These are phyloP conservation scores for Ctenopoma kingsleyae DNA, from an alignment of 2,797 vertebrate genomes.

Conservation along the genomic window DNA sequence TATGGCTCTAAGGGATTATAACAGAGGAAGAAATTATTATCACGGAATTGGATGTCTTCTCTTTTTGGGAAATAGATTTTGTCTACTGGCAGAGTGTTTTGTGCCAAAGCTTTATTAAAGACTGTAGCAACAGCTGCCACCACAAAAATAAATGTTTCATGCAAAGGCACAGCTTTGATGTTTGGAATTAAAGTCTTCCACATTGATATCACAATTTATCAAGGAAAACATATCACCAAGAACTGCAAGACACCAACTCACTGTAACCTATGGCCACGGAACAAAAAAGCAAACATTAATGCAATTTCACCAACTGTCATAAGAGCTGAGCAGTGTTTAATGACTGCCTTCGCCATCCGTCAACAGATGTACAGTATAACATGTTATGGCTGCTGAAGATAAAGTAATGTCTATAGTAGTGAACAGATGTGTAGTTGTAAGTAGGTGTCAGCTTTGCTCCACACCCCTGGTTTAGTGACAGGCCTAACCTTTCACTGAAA, in stretches of 20 bases:
- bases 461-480: slow-evolving; percentile 56
- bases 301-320: slow-evolving; percentile 63
- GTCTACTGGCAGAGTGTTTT: slow-evolving; percentile 56
- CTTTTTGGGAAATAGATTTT: slow-evolving; percentile 25
- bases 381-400: slow-evolving; percentile 78
- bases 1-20: slow-evolving; percentile 10
- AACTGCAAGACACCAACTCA: slow-evolving; percentile 39
- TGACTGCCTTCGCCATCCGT: slow-evolving; percentile 67
- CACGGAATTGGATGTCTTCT: slow-evolving; percentile 51
- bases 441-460: slow-evolving; percentile 66
- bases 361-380: slow-evolving; percentile 85
- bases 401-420: slow-evolving; percentile 58
- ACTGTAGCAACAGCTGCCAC: slow-evolving; percentile 70
- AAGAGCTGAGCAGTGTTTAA: slow-evolving; percentile 63
- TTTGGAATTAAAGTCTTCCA: slow-evolving; percentile 65
- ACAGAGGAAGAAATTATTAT: slow-evolving; percentile 33
- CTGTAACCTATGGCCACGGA: slow-evolving; percentile 60
- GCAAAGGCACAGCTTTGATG: slow-evolving; percentile 67
- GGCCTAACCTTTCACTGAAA: slow-evolving; percentile 60
- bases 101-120: slow-evolving; percentile 54
- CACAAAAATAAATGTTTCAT: slow-evolving; percentile 72
- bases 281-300: slow-evolving; percentile 64
- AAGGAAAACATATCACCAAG: slow-evolving; percentile 53
- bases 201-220: slow-evolving; percentile 68
- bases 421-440: slow-evolving; percentile 60